Base-by-base conservation (phyloP, 2,113 vertebrate species). In the Megalops atlanticus region DNA sequence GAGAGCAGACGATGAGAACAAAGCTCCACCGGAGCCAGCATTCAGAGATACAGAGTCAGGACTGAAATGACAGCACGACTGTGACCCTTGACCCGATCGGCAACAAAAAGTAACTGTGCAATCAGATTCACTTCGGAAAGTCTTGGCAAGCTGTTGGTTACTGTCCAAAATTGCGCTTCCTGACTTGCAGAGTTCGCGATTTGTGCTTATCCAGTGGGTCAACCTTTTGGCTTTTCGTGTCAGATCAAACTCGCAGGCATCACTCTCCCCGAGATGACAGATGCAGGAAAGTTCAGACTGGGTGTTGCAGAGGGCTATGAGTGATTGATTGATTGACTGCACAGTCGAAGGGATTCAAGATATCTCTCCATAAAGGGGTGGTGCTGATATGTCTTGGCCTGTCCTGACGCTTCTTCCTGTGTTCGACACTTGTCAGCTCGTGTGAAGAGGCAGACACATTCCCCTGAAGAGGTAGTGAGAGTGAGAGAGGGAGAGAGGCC, bases 1-100 rank as follows among this genome's bases (percentile, higher is more conserved):
- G 41, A 84, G 86, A 68, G 68, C 76, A n/a, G 21, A n/a, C n/a
- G 54, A 76, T 35, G 71, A 11, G 10, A 27, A 40, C 39, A 31
- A 8, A 40, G 35, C 21, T 4, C 33, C 21, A n/a, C 45, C 1
- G n/a, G 21, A 40, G 38, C 76, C 24, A 38, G n/a, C 4, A 78
- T 31, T 64, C 49, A 58, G 39, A 75, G 52, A 77, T 7, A 33
- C 31, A 39, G 7, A 38, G 77, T 41, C 77, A 45, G 52, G 38
- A 39, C 45, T 3, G n/a, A 35, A 36, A 71, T 36, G 10, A 70
- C 24, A 70, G 14, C 68, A 12, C 11, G 47, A 2, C 18, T 2
- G 18, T 16, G 49, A 3, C 49, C 18, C 4, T 54, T 24, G 49
- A 54, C 49, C 18, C 24, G 18, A 4, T 21, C 49, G n/a, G n/a